phyloP scores from a whole-genome alignment of 2,888 invertebrate species.

The Teleiodes luculella region DNA sequence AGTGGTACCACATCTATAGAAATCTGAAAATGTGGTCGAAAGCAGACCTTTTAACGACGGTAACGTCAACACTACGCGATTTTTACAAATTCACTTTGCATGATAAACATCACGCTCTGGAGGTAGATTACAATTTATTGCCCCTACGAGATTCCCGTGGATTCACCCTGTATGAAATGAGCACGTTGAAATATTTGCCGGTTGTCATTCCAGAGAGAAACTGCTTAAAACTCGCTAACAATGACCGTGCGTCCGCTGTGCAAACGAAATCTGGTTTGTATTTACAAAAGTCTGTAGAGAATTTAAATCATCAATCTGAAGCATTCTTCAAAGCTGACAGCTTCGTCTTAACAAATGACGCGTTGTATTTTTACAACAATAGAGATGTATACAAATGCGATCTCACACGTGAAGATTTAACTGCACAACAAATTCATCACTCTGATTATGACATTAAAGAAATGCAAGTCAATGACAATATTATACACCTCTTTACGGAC shows the following conservation, averaged over 20 bases:
- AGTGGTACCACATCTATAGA: conserved; percentile 58
- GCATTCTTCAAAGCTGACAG: conserved; percentile 54
- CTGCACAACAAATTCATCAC: conserved; percentile 41
- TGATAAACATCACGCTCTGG: conserved; percentile 49
- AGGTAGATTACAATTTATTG: conserved; percentile 49
- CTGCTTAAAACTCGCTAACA: conserved; percentile 53
- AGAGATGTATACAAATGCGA: conserved; percentile 52
- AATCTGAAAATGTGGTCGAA: conserved; percentile 54
- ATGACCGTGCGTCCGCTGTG: conserved; percentile 44
- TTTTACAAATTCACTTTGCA: conserved; percentile 55
- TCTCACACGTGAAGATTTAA: conserved; percentile 36
- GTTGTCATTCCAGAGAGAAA: conserved; percentile 50
- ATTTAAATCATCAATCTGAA: conserved; percentile 37
- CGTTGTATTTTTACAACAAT: conserved; percentile 48
- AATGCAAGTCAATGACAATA: conserved; percentile 42
- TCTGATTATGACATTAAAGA: conserved; percentile 56
- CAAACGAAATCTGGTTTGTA: conserved; percentile 48
- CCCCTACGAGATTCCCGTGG: conserved; percentile 54
- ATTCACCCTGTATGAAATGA: conserved; percentile 51
- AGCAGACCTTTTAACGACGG: conserved; percentile 33
- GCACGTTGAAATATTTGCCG: conserved; percentile 51
- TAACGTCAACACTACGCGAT: conserved; percentile 39
- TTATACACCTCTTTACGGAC: conserved; percentile 50
- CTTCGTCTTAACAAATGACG: conserved; percentile 44
- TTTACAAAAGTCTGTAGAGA: conserved; percentile 48